These are phyloP conservation scores for Cryptosula pallasiana DNA, from an alignment of 2,888 invertebrate species.

Conservation along the genomic window DNA sequence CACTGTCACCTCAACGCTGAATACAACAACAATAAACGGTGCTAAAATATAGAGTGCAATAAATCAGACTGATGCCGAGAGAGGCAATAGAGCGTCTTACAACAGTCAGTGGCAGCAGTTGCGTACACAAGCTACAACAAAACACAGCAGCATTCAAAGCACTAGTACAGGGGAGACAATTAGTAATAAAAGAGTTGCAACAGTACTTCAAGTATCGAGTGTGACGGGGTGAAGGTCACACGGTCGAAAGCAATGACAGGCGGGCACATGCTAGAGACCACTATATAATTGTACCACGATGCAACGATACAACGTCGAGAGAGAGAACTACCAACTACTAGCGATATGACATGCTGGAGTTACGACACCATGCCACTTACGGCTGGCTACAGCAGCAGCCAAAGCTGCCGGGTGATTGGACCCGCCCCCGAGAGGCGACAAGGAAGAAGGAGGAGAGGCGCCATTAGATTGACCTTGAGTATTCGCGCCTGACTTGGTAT, in stretches of 20 bases:
- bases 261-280: neutral
- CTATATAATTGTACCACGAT: too few relatives aligned
- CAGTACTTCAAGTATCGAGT: neutral
- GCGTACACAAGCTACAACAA: neutral
- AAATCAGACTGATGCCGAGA: too few relatives aligned
- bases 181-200: neutral
- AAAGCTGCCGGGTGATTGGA: conserved; percentile 18
- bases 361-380: conserved; percentile 22
- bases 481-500: conserved; percentile 48
- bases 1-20: too few relatives aligned
- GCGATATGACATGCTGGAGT: too few relatives aligned
- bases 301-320: too few relatives aligned
- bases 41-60: too few relatives aligned
- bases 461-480: neutral
- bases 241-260: neutral
- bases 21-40: too few relatives aligned
- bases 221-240: neutral
- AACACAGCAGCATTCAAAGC: neutral
- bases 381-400: conserved; percentile 22
- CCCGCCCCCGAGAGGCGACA: conserved; percentile 1
- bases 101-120: too few relatives aligned
- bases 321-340: too few relatives aligned
- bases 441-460: neutral
- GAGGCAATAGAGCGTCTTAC: too few relatives aligned
- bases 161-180: too few relatives aligned